Percentiles rank a stretch among this genome's conserved stretches.
Evolutionary conservation across 2,888 invertebrate genomes (phyloP).

Genomic region (Drosophila hawaiiensis): DNA sequence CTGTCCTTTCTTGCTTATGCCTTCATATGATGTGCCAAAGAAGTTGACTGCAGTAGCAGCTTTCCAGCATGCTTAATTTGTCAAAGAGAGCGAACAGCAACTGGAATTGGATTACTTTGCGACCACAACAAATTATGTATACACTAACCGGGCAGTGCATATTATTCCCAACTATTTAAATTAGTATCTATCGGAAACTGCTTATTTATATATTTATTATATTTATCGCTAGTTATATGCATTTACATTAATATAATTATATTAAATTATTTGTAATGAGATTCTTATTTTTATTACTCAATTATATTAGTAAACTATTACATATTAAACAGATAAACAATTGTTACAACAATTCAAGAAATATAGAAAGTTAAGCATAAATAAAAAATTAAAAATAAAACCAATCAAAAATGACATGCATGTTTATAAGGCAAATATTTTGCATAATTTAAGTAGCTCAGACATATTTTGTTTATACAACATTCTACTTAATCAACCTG

Average conservation of each 20-base stretch:
- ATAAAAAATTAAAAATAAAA: not conserved
- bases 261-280: not conserved
- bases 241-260: not conserved
- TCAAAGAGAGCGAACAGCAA: slow-evolving; percentile 46
- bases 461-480: not conserved
- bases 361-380: not conserved
- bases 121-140: slow-evolving; percentile 5
- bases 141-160: not conserved
- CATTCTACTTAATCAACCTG: not conserved
- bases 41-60: slow-evolving; percentile 56
- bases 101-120: not conserved
- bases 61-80: slow-evolving; percentile 71
- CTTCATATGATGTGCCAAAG: slow-evolving; percentile 48
- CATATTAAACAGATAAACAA: not conserved
- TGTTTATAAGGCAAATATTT: not conserved
- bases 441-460: not conserved
- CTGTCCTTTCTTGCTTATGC: too few relatives aligned
- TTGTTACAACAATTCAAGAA: not conserved
- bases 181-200: not conserved
- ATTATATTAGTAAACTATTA: not conserved
- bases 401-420: not conserved
- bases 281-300: not conserved
- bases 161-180: not conserved
- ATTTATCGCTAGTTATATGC: not conserved
- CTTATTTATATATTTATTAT: not conserved